Evolutionary conservation across 2,797 vertebrate species (phyloP).

Genomic region (Diglossa cyanea): DNA sequence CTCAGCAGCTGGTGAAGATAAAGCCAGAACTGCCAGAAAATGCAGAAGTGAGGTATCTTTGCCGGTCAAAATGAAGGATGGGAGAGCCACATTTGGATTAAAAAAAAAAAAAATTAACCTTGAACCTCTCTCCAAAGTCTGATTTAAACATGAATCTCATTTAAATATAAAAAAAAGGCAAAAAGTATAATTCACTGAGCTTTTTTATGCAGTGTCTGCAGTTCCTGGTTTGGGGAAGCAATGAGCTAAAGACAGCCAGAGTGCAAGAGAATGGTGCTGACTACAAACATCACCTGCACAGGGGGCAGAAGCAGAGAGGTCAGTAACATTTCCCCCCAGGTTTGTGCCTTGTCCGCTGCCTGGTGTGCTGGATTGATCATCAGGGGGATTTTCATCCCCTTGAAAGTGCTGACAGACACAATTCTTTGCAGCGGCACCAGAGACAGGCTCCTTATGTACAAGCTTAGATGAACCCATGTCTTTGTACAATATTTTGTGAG

Average conservation of each 20-base stretch:
- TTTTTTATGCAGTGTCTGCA: neutral
- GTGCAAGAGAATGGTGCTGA: neutral
- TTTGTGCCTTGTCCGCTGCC: neutral
- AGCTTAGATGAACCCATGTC: neutral
- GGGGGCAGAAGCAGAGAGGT: neutral
- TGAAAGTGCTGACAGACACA: neutral
- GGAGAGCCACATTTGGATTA: neutral
- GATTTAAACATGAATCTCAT: slow-evolving; percentile 12
- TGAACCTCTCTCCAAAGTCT: neutral
- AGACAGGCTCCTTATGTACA: neutral
- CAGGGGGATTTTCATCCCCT: neutral
- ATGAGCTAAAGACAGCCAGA: neutral
- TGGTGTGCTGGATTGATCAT: neutral
- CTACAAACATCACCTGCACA: neutral
- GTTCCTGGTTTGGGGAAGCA: neutral
- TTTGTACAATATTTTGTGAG: neutral
- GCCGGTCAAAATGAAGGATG: neutral
- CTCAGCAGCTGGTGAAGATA: neutral
- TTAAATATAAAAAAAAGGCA: neutral
- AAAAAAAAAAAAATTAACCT: neutral
- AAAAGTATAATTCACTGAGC: neutral
- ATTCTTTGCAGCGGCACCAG: neutral
- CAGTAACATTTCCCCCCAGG: neutral
- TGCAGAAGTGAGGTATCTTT: neutral
- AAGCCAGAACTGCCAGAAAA: neutral